phyloP scores from a whole-genome alignment of 2,888 invertebrate genomes.

The Chymomyza amoena region DNA sequence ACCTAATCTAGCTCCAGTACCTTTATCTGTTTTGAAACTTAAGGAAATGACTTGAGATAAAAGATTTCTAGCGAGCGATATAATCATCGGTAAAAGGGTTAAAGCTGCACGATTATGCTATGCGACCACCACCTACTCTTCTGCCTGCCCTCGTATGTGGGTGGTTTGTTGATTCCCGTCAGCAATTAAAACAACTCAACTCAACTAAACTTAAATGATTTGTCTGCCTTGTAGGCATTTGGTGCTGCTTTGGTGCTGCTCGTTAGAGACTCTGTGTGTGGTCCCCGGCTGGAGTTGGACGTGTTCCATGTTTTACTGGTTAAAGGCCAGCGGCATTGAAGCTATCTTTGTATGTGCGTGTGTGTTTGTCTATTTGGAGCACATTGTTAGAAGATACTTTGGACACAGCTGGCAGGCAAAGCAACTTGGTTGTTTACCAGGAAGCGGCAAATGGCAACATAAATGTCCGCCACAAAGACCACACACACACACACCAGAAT shows the following conservation, averaged over 20 bases:
- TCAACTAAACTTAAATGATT: constrained; percentile 40
- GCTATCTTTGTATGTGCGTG: constrained; percentile 6
- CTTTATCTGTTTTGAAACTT: too few species aligned
- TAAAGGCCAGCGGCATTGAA: constrained; percentile 21
- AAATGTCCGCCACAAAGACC: constrained; percentile 50
- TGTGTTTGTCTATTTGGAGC: constrained; percentile 40
- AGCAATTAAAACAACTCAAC: constrained; percentile 24
- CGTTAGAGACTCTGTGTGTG: constrained; percentile 39
- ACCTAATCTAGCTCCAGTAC: too few species aligned
- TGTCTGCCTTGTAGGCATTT: constrained; percentile 17
- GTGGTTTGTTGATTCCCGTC: constrained; percentile 5
- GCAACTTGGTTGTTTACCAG: constrained; percentile 11
- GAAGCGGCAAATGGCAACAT: not conserved
- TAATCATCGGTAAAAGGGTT: too few species aligned
- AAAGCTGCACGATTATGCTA: too few species aligned
- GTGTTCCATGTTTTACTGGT: constrained; percentile 32
- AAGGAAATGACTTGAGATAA: too few species aligned
- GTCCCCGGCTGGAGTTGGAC: constrained; percentile 38
- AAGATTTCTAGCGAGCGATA: too few species aligned
- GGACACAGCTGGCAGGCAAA: constrained; percentile 19
- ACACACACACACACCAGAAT: constrained; percentile 35
- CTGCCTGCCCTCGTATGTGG: not conserved
- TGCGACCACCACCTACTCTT: too few species aligned
- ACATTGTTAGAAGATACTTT: constrained; percentile 39
- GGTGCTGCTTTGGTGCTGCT: constrained; percentile 18